Evolutionary conservation across 2,113 vertebrate genomes (phyloP), one percentile per base, ranked within the genome.

Genomic region (Apeltes quadracus): DNA sequence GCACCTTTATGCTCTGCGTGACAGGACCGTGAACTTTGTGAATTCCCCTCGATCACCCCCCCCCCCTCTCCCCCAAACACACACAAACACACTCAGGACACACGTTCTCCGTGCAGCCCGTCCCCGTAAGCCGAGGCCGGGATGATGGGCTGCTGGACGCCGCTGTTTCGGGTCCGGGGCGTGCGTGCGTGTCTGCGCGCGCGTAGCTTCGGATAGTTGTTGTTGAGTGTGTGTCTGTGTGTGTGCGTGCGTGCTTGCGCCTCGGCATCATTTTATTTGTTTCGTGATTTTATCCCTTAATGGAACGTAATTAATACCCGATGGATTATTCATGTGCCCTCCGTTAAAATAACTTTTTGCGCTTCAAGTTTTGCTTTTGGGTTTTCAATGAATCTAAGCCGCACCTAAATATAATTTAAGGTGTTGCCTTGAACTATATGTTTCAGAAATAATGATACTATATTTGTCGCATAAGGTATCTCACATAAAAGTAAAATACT

Each of bases 11-110:
- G 90, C 91, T 83, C 90, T 38, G 92, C 7, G 91, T 94, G 95
- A 95, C 92, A 94, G 91, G 93, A 95, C 93, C 91, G 93, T 94
- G 93, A 96, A 96, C 95, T 93, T 93, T 90, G 75, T 79, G 81
- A 84, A 80, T 82, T 84, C 72, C 77, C 77, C 61, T 48, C 38
- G 27, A 56, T 78, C 94, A 56, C 62, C 93, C 69, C 46, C 34
- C 23, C 51, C 23, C 34, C 23, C 51, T 12, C 22, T 9, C 36
- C 36, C 36, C 8, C 48, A 22, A n/a, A 64, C 63, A 34, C 70
- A 50, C 59, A 57, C 59, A 56, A 43, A 57, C 48, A 56, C 53
- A 69, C 32, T 34, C 5, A 34, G 48, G 25, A 62, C 66, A 69
- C 69, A 56, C 63, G 61, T 61, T 55, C 48, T 44, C 72, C 8